Evolutionary conservation across 2,888 invertebrate genomes (phyloP), one percentile per base, ranked within the genome.

Genomic region (Tenthredo livida): DNA sequence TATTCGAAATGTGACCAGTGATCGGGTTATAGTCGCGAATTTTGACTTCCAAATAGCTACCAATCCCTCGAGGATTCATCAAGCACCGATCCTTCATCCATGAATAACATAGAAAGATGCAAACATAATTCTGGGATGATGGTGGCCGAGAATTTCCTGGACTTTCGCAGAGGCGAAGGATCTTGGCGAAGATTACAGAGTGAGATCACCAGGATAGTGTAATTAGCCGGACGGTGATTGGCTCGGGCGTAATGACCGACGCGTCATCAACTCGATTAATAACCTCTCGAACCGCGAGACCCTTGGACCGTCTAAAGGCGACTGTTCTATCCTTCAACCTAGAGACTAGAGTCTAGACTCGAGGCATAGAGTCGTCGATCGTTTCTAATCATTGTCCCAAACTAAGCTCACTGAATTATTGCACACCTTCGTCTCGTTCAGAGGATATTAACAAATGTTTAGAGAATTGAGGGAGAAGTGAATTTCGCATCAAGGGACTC

Each of bases 211-310:
- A 83, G 67, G 67, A 83, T 67, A 67, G 82, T 67, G 82, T 83
- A 83, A 83, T 83, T 83, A 83, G 82, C 82, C 47, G 82, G 67
- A 83, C 82, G 82, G 65, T 67, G 82, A 83, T 83, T 83, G 82
- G 82, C 82, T 50, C 82, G 43, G 61, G 47, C 82, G 82, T 67
- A 83, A 67, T 67, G 82, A 67, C 67, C 82, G 82, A 67, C 82
- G 67, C 82, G 82, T 83, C 82, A 83, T 83, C 82, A 83, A 83
- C 82, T 83, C 82, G 82, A 83, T 83, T 83, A 83, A 83, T 83
- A 83, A 67, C 82, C 65, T 67, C 82, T 83, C 25, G 61, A 80
- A 65, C 80, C 82, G 65, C 82, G 43, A 67, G 67, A 83, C 67
- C 67, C 82, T 80, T 7, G 29, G 82, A 67, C 65, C 15, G n/a